Conservation (phyloP, 1,140 invertebrate genomes). For the Berghia stephanieae region DNA sequence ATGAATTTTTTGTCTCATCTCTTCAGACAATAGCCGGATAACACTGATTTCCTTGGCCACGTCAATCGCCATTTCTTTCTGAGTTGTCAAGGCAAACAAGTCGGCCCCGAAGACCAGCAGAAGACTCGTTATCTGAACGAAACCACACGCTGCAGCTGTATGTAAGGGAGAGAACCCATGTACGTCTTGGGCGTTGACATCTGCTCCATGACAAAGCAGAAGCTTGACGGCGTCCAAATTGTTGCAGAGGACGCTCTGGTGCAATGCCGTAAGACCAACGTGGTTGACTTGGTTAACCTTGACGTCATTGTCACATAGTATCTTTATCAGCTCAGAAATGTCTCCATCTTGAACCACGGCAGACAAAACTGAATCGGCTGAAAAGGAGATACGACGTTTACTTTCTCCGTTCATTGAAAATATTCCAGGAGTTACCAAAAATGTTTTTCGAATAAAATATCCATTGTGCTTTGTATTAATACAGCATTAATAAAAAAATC, state of each 20-base stretch:
- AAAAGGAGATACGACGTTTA: slow-evolving; percentile 53
- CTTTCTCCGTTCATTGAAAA: slow-evolving; percentile 22
- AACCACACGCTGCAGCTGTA: slow-evolving; percentile 95
- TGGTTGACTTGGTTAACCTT: slow-evolving; percentile 53
- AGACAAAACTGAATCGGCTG: slow-evolving; percentile 54
- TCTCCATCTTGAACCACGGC: slow-evolving; percentile 60
- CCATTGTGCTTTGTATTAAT: too few relatives aligned
- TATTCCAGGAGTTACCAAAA: background rate
- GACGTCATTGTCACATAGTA: slow-evolving; percentile 38
- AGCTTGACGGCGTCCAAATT: slow-evolving; percentile 98
- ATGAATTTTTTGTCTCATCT: slow-evolving; percentile 51
- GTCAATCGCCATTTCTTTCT: slow-evolving; percentile 53
- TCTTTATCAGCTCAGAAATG: slow-evolving; percentile 46
- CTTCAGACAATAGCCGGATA: slow-evolving; percentile 46
- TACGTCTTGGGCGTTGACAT: slow-evolving; percentile 95
- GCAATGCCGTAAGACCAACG: slow-evolving; percentile 57
- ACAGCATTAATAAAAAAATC: too few relatives aligned
- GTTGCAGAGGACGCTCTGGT: slow-evolving; percentile 68
- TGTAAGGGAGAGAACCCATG: slow-evolving; percentile 99
- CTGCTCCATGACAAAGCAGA: slow-evolving; percentile 90
- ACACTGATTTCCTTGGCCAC: slow-evolving; percentile 53
- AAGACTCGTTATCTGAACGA: slow-evolving; percentile 79
- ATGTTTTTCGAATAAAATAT: background rate
- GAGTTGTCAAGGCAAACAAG: slow-evolving; percentile 50
- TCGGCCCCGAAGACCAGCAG: slow-evolving; percentile 55